Conservation (phyloP, 2,797 vertebrate genomes). For the Sebastes hubbsi region DNA sequence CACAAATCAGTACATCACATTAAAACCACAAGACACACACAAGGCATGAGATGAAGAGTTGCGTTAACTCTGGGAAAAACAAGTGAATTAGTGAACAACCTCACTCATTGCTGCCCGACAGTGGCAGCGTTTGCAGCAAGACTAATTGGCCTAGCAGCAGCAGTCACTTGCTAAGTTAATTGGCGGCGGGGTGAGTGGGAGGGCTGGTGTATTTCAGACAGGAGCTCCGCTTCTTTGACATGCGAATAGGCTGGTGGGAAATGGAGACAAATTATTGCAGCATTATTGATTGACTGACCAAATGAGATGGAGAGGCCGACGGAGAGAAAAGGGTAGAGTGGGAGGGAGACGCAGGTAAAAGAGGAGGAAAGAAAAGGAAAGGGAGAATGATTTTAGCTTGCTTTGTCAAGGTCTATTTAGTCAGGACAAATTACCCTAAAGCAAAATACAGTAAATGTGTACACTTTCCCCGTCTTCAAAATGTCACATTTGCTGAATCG, state of each 20-base stretch:
- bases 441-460: background rate
- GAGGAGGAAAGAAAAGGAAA: background rate
- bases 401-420: conserved; percentile 6
- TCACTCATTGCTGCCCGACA: background rate
- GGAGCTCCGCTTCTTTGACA: conserved; percentile 18
- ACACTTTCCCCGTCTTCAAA: background rate
- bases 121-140: background rate
- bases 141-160: conserved; percentile 29
- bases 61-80: background rate
- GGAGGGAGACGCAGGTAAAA: conserved; percentile 13
- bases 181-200: conserved; percentile 30
- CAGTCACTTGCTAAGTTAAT: conserved; percentile 28
- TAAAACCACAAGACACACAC: background rate
- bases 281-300: conserved; percentile 46
- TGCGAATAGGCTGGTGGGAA: conserved; percentile 41
- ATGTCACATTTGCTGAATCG: conserved; percentile 13
- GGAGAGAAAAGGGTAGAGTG: background rate
- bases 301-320: conserved; percentile 31
- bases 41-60: background rate
- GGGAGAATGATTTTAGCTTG: conserved; percentile 4
- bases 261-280: conserved; percentile 45
- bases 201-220: conserved; percentile 19
- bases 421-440: conserved; percentile 15
- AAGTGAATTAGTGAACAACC: background rate
- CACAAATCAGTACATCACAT: conserved; percentile 7